These are phyloP conservation scores for Novumbra hubbsi DNA, from an alignment of 2,797 vertebrate genomes.

Conservation along the genomic window DNA sequence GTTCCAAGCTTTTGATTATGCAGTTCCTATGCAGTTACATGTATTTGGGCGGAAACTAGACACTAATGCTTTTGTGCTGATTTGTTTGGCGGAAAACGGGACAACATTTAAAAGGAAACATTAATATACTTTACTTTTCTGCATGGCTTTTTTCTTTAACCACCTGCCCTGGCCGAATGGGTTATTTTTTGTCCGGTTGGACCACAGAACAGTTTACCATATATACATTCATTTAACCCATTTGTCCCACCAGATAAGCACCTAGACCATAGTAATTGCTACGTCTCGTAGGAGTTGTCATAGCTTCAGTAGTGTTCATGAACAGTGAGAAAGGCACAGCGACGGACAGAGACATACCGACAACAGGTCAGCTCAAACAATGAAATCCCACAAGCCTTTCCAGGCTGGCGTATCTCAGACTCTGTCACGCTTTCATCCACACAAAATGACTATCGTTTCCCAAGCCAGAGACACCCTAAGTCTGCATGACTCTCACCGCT, in stretches of 20 bases:
- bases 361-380: constrained; percentile 36
- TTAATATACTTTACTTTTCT: too few species aligned
- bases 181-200: too few species aligned
- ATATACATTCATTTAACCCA: background rate
- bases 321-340: constrained; percentile 8
- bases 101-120: too few species aligned
- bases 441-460: background rate
- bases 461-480: background rate
- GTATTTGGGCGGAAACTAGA: too few species aligned
- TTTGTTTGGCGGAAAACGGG: too few species aligned
- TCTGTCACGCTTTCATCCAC: background rate
- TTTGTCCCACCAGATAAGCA: background rate
- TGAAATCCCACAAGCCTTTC: constrained; percentile 42
- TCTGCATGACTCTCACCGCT: background rate
- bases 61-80: too few species aligned
- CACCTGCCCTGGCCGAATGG: too few species aligned
- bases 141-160: too few species aligned
- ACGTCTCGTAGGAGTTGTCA: background rate
- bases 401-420: background rate
- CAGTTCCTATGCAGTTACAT: too few species aligned
- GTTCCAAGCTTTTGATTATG: too few species aligned
- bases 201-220: too few species aligned
- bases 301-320: background rate
- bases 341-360: background rate
- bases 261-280: background rate